A percentile compares a stretch with the other conserved stretches of the same genome.
These are phyloP conservation scores for Scaptomyza pallida DNA, from an alignment of 1,140 invertebrate species.

Conservation along the genomic window DNA sequence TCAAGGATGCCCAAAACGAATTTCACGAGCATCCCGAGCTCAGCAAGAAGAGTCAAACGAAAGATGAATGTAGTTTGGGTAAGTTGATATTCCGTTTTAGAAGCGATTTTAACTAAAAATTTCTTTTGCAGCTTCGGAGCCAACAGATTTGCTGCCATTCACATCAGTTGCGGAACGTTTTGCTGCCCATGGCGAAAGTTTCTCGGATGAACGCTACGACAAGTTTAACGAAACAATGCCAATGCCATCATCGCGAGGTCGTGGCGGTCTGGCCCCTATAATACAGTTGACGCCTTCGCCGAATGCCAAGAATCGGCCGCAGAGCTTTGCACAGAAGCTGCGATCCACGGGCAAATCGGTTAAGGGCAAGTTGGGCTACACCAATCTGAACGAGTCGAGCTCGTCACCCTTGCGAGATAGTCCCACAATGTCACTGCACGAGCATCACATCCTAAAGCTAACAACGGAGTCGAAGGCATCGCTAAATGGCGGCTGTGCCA, in stretches of 20 bases:
- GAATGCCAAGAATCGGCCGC: slow-evolving; percentile 89
- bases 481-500: slow-evolving; percentile 75
- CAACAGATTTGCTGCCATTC: slow-evolving; percentile 86
- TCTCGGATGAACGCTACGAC: slow-evolving; percentile 82
- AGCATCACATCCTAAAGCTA: slow-evolving; percentile 85
- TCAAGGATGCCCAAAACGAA: slow-evolving; percentile 96
- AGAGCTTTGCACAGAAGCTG: slow-evolving; percentile 94
- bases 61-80: slow-evolving; percentile 84
- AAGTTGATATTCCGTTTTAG: slow-evolving; percentile 11
- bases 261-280: slow-evolving; percentile 68
- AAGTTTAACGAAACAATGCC: slow-evolving; percentile 83
- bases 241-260: slow-evolving; percentile 47
- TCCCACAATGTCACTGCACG: slow-evolving; percentile 86
- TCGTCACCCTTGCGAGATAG: slow-evolving; percentile 89
- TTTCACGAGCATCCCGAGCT: slow-evolving; percentile 89
- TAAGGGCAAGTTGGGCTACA: slow-evolving; percentile 87
- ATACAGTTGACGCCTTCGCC: slow-evolving; percentile 86
- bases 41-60: slow-evolving; percentile 82
- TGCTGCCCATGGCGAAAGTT: slow-evolving; percentile 63
- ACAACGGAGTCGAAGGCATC: slow-evolving; percentile 78
- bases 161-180: slow-evolving; percentile 81
- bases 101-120: too few species aligned
- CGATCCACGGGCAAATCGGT: slow-evolving; percentile 92
- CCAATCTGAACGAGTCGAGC: slow-evolving; percentile 85
- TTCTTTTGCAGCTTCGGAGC: slow-evolving; percentile 86